Evolutionary conservation across 2,113 vertebrate species (phyloP), one percentile per base, ranked within the genome.

Genomic region (Catharus minimus): DNA sequence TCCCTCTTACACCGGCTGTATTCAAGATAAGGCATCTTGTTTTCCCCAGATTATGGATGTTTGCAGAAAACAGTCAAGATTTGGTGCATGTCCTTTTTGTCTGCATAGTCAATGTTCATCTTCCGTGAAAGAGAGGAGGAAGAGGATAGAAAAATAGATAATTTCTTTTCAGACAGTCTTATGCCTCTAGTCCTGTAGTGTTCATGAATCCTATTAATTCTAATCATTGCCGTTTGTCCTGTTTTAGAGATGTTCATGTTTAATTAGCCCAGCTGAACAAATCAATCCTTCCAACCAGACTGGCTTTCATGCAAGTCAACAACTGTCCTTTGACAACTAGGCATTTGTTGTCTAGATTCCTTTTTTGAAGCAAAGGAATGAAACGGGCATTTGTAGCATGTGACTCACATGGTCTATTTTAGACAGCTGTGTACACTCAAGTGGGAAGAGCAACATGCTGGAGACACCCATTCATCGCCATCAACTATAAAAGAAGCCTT

Each of bases 401-500:
- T 96, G 95, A 96, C 93, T 96, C 95, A 95, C 74, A 89, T 79
- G 49, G 57, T 89, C 84, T 92, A 95, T 96, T 96, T 96, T 93
- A 78, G 94, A 73, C 62, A 12, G 53, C 21, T 95, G 66, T 95
- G 78, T 95, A 93, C 84, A 76, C 78, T 89, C 15, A 49, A 61
- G 33, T 79, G 81, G 89, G 87, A 93, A 83, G 49, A 89, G 58
- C 41, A 43, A 61, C 9, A 19, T 41, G 33, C 50, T 89, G 72
- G 71, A 95, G 71, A 69, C 89, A 82, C 53, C 36, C 10, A 0
- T 60, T 89, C 78, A 32, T 87, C 44, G 76, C 55, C 66, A 46
- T 26, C 1, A 1, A 4, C 69, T 92, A 36, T 89, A 78, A 95
- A 89, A 81, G 86, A 71, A 79, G 46, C 57, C 50, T 91, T 82